Evolutionary conservation across 2,113 vertebrate genomes (phyloP), one percentile per base, ranked within the genome.

Genomic region (Dermatemys mawii): DNA sequence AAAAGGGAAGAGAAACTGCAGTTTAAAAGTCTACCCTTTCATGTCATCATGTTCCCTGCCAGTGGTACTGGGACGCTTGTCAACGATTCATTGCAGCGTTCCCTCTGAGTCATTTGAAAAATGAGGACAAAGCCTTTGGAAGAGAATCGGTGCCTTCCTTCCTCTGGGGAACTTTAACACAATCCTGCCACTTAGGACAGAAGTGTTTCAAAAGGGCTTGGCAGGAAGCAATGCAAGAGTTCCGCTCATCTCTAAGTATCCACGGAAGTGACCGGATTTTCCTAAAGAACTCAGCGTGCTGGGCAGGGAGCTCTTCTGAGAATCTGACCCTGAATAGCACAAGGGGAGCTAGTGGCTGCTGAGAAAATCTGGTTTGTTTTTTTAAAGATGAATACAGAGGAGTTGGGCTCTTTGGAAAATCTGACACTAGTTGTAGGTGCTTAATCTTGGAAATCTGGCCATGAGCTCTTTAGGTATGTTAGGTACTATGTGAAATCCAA

Each of bases 111-210:
- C 32, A 54, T 46, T 86, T 0, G 4, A n/a, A 88, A 50, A 35
- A 35, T 16, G 9, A 0, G 0, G 14, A 38, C 46, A 10, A 70
- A 13, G 48, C 10, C 57, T 44, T 41, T 24, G 38, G 22, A 12
- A 12, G 38, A 26, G 11, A 75, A 24, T 21, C 4, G 2, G 22
- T 3, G 5, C 11, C 11, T 26, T 2, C 0, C 73, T 73, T 85
- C 13, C 55, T 22, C 78, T 55, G 35, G 14, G 35, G 7, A 90
- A 3, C 60, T 67, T 67, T 19, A 67, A 67, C n/a, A 67, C 16
- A 7, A n/a, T 19, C 35, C 17, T 67, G 26, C 24, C 26, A 12
- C 26, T n/a, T 9, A n/a, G 35, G 70, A 75, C 13, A 11, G 3
- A 38, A 63, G 8, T 63, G 82, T 80, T 57, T 81, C 83, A 83